phyloP scores from a whole-genome alignment of 2,888 invertebrate genomes.

The Hedya salicella region DNA sequence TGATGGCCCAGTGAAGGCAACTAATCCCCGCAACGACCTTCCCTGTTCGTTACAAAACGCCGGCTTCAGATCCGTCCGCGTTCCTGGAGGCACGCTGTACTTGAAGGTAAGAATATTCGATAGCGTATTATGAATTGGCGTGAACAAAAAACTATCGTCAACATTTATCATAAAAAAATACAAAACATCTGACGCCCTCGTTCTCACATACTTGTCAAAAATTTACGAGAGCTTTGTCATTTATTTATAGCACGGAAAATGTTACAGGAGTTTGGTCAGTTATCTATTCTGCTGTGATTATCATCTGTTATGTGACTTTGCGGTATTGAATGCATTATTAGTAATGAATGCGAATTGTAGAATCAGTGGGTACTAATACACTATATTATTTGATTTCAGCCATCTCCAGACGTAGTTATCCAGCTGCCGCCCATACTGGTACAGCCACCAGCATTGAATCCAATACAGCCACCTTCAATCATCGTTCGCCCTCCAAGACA shows the following conservation, averaged over 20 bases:
- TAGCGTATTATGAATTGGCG: too few relatives aligned
- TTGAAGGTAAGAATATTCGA: constrained; percentile 48
- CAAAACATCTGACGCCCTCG: too few relatives aligned
- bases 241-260: too few relatives aligned
- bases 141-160: too few relatives aligned
- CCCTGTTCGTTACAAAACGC: constrained; percentile 54
- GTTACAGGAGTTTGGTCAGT: too few relatives aligned
- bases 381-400: neutral
- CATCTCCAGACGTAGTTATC: constrained; percentile 66
- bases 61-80: constrained; percentile 64
- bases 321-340: too few relatives aligned
- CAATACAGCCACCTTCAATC: constrained; percentile 61
- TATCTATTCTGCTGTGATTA: too few relatives aligned
- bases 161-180: too few relatives aligned
- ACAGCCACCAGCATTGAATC: constrained; percentile 56
- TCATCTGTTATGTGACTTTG: too few relatives aligned
- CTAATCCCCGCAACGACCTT: constrained; percentile 51
- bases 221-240: too few relatives aligned
- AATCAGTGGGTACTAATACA: neutral
- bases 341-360: neutral
- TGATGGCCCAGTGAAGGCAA: constrained; percentile 60
- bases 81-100: constrained; percentile 69
- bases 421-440: constrained; percentile 71
- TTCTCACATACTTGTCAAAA: too few relatives aligned
- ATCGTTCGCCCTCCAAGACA: constrained; percentile 60